These are phyloP conservation scores for Drosophila paulistorum DNA, from an alignment of 1,140 invertebrate genomes.

Conservation along the genomic window DNA sequence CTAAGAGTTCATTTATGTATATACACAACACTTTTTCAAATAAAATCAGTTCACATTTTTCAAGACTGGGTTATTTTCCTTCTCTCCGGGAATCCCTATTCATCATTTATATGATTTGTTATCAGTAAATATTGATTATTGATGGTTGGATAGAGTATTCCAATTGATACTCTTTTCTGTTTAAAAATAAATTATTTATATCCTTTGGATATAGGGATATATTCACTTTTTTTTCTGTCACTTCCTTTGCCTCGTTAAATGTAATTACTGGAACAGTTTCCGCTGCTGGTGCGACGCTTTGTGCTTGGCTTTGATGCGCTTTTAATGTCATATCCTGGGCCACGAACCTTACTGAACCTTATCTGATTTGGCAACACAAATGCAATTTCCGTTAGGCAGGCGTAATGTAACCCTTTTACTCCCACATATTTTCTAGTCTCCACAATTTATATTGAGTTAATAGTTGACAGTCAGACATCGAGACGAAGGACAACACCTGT, in stretches of 20 bases:
- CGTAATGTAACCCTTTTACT: conserved; percentile 28
- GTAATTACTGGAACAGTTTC: conserved; percentile 76
- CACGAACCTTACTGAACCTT: conserved; percentile 40
- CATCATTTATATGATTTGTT: too few species aligned
- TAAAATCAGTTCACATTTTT: too few species aligned
- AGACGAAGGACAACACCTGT: conserved; percentile 52
- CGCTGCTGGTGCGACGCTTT: conserved; percentile 35
- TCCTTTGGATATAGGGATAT: not conserved
- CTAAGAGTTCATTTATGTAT: too few species aligned
- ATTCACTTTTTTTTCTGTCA: not conserved
- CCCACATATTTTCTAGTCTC: conserved; percentile 41
- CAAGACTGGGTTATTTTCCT: too few species aligned
- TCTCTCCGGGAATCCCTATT: too few species aligned
- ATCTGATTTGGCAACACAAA: conserved; percentile 78
- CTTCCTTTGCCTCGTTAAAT: conserved; percentile 37
- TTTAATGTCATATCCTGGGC: conserved; percentile 75
- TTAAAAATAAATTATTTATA: not conserved
- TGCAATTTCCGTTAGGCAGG: conserved; percentile 72
- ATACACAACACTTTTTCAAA: too few species aligned
- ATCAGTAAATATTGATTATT: too few species aligned
- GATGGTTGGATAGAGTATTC: not conserved
- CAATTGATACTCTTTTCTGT: not conserved
- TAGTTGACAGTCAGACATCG: conserved; percentile 64
- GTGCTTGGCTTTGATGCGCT: conserved; percentile 58
- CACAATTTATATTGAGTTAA: conserved; percentile 76